These are phyloP conservation scores for Alcedo atthis DNA, from an alignment of 2,797 vertebrate species.

Conservation along the genomic window DNA sequence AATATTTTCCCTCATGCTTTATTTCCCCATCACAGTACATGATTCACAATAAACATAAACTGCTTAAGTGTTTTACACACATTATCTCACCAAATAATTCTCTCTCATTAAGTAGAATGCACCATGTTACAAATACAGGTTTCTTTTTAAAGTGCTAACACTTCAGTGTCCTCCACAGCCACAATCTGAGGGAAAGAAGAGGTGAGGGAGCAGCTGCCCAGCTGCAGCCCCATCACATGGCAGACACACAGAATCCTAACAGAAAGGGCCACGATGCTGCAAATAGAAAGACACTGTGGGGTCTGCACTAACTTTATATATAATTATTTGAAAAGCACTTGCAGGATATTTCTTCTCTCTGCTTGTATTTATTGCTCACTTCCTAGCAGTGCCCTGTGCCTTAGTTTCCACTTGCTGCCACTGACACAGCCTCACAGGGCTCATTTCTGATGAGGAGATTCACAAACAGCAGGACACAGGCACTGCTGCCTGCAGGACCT, in stretches of 20 bases:
- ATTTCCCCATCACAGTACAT: neutral
- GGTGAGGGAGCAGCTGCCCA: neutral
- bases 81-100: neutral
- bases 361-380: neutral
- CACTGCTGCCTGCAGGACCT: slow-evolving; percentile 11
- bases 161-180: neutral
- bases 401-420: neutral
- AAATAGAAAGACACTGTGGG: neutral
- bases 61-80: neutral
- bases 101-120: neutral
- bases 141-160: neutral
- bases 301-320: neutral
- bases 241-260: neutral
- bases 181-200: neutral
- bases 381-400: neutral
- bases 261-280: neutral
- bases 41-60: neutral
- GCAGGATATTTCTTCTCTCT: neutral
- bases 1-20: neutral
- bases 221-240: neutral
- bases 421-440: neutral
- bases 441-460: neutral
- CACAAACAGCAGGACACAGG: neutral
- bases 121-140: neutral
- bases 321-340: neutral